Evolutionary conservation across 92 coral and sea anemone species (phyloP).

Genomic region (Porites lobata): DNA sequence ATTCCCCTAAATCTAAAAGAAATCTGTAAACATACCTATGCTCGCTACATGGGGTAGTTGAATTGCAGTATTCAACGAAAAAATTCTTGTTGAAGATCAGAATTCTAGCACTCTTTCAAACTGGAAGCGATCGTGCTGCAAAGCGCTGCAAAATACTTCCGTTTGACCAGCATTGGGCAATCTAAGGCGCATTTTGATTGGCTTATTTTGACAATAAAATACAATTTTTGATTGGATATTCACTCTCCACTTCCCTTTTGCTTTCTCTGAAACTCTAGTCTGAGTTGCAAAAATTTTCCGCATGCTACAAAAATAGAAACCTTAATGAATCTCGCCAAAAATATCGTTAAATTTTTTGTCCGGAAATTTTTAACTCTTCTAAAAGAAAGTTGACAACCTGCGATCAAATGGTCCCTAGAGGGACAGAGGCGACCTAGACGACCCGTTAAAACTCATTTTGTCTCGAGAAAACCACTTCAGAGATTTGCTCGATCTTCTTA

Average conservation of each 20-base stretch:
- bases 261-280: not conserved
- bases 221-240: conserved; percentile 31
- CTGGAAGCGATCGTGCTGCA: not conserved
- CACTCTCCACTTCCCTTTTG: not conserved
- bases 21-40: conserved; percentile 16
- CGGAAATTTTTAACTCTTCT: too few relatives aligned
- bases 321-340: too few relatives aligned
- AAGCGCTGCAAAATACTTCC: conserved; percentile 23
- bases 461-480: too few relatives aligned
- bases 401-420: too few relatives aligned
- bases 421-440: too few relatives aligned
- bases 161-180: not conserved
- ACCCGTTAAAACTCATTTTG: too few relatives aligned
- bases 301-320: too few relatives aligned
- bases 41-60: not conserved
- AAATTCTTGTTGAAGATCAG: not conserved
- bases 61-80: not conserved
- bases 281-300: not conserved
- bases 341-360: too few relatives aligned
- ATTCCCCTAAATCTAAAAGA: not conserved
- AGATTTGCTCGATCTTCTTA: too few relatives aligned
- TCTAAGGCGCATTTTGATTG: conserved; percentile 1
- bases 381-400: too few relatives aligned
- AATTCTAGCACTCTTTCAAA: not conserved
- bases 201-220: not conserved